Evolutionary conservation across 2,888 invertebrate species (phyloP).

Genomic region (Dendrolimus houi): DNA sequence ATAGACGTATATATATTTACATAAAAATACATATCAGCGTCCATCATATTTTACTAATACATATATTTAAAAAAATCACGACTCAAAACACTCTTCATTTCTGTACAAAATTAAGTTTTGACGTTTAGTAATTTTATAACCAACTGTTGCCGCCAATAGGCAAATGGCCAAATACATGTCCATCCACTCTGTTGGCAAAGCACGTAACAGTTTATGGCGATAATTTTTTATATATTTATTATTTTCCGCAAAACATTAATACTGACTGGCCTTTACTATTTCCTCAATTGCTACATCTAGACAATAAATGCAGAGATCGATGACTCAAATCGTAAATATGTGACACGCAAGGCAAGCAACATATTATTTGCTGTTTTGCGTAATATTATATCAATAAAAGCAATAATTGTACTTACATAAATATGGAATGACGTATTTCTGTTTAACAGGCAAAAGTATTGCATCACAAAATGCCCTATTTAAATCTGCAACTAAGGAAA

Average conservation of each 20-base stretch:
- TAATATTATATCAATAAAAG: background rate
- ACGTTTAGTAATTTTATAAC: too few relatives aligned
- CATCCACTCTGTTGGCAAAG: background rate
- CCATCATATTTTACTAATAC: too few relatives aligned
- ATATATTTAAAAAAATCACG: too few relatives aligned
- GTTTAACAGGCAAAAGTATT: too few relatives aligned
- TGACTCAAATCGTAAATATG: slow-evolving; percentile 1
- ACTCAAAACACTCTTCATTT: too few relatives aligned
- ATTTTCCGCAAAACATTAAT: background rate
- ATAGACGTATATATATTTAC: too few relatives aligned
- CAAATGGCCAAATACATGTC: background rate
- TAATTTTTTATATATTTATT: background rate
- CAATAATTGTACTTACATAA: background rate
- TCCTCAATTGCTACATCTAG: background rate
- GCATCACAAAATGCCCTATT: too few relatives aligned
- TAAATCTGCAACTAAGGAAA: too few relatives aligned
- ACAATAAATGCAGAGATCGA: background rate
- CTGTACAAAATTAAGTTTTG: too few relatives aligned
- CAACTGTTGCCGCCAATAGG: background rate
- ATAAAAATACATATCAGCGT: too few relatives aligned
- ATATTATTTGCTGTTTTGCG: background rate
- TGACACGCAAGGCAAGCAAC: background rate
- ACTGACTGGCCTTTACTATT: background rate
- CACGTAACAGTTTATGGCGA: background rate
- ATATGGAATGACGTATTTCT: background rate